Percentiles rank a stretch among this genome's conserved stretches.
phyloP scores from a whole-genome alignment of 2,888 invertebrate species.

The Apamea epomidion region DNA sequence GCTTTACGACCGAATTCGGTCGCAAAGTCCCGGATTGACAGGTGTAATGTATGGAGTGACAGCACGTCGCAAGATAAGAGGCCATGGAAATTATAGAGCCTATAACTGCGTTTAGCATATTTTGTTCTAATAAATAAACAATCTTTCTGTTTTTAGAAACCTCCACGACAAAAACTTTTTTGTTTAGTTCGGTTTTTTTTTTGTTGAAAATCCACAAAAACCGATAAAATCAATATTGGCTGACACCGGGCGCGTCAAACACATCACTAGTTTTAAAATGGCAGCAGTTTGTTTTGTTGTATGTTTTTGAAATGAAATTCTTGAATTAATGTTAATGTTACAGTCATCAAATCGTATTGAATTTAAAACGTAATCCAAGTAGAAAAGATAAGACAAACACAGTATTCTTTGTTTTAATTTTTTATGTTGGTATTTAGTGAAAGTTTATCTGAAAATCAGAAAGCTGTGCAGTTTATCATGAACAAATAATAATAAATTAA shows the following conservation, averaged over 20 bases:
- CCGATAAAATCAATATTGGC: slow-evolving; percentile 40
- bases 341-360: neutral
- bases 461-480: slow-evolving; percentile 3
- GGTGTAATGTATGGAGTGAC: too few relatives aligned
- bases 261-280: slow-evolving; percentile 53
- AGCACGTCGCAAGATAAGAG: neutral
- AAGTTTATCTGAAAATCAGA: slow-evolving; percentile 23
- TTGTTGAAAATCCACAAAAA: neutral
- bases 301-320: slow-evolving; percentile 18
- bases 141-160: neutral
- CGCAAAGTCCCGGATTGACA: too few relatives aligned
- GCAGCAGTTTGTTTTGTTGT: slow-evolving; percentile 64
- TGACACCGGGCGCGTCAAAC: neutral
- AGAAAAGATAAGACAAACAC: neutral
- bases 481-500: slow-evolving; percentile 6
- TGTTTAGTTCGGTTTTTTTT: slow-evolving; percentile 8
- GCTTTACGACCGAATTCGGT: too few relatives aligned
- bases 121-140: neutral
- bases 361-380: neutral
- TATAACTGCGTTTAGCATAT: neutral
- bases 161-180: neutral
- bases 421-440: slow-evolving; percentile 28
- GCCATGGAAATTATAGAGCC: neutral
- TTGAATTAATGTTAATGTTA: neutral
- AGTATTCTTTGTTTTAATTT: slow-evolving; percentile 10